Evolutionary conservation across 2,113 vertebrate genomes (phyloP).

Genomic region (Sinosuthora webbiana): DNA sequence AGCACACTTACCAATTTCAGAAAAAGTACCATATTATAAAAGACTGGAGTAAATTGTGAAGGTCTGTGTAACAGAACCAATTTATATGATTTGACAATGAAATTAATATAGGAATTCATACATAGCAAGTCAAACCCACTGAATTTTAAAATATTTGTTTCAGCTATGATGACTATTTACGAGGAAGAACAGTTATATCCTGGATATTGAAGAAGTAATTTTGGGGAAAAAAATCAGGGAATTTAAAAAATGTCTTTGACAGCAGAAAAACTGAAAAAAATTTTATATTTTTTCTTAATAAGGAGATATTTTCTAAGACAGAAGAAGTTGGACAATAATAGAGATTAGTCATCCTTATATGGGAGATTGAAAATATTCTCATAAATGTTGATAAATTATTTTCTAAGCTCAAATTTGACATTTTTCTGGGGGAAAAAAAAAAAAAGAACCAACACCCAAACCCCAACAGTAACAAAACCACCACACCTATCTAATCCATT

Average conservation of each 20-base stretch:
- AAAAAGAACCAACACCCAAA: background rate
- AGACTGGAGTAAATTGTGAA: background rate
- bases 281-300: background rate
- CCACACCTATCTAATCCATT: background rate
- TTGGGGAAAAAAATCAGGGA: background rate
- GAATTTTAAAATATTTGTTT: background rate
- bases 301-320: background rate
- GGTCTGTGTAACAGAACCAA: background rate
- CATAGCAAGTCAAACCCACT: background rate
- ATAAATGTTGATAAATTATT: background rate
- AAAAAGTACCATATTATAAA: background rate
- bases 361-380: background rate
- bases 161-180: background rate
- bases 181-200: background rate
- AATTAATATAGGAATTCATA: background rate
- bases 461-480: background rate
- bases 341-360: background rate
- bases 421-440: background rate
- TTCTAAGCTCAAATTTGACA: background rate
- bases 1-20: background rate
- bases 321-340: background rate
- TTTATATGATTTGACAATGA: background rate
- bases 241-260: background rate
- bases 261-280: background rate
- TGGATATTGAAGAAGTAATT: background rate